Evolutionary conservation across 2,888 invertebrate genomes (phyloP).

Genomic region (Rhodophaea formosa): DNA sequence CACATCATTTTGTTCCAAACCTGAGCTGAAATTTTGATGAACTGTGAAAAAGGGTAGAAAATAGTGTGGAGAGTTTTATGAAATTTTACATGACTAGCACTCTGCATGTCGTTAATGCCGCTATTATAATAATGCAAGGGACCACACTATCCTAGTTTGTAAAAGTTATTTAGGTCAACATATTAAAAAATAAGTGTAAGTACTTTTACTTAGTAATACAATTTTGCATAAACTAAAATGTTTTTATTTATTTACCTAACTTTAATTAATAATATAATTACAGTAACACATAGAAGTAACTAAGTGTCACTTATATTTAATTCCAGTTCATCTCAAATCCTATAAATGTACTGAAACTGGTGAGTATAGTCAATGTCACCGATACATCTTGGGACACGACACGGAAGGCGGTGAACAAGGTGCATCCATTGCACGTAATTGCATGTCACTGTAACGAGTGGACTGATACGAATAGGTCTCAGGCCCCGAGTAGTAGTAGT

Average conservation of each 20-base stretch:
- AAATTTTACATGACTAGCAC: not conserved
- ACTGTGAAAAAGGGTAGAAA: not conserved
- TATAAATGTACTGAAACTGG: too few relatives aligned
- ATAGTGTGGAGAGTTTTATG: not conserved
- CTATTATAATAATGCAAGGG: not conserved
- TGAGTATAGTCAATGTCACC: not conserved
- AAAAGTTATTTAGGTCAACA: not conserved
- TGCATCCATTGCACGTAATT: constrained; percentile 36
- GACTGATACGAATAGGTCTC: not conserved
- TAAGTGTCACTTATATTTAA: too few relatives aligned
- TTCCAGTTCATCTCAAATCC: too few relatives aligned
- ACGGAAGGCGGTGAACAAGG: constrained; percentile 29
- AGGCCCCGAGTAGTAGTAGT: too few relatives aligned
- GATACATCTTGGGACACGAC: not conserved
- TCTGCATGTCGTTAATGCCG: not conserved
- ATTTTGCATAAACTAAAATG: too few relatives aligned
- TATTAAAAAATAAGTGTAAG: too few relatives aligned
- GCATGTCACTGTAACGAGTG: constrained; percentile 35
- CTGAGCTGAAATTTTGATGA: not conserved
- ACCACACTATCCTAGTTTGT: not conserved
- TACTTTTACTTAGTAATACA: too few relatives aligned
- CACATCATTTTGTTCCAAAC: not conserved
- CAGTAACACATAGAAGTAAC: too few relatives aligned
- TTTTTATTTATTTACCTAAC: too few relatives aligned
- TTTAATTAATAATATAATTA: too few relatives aligned